Evolutionary conservation across 92 coral and sea anemone species (phyloP).

Genomic region (Epizoanthus stellaris): DNA sequence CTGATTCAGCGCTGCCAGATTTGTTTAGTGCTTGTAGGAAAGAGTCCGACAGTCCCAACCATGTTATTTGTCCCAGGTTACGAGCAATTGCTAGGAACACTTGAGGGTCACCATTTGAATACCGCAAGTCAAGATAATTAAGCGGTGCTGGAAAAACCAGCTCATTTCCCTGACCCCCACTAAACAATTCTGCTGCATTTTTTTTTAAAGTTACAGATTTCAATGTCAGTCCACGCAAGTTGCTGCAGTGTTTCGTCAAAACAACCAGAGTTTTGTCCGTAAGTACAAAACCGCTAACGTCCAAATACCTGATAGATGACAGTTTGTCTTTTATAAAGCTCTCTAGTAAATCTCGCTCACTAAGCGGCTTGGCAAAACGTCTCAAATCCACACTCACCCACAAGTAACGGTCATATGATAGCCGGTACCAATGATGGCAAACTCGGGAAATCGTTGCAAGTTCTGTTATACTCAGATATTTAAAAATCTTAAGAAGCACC

Average conservation of each 20-base stretch:
- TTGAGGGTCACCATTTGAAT: constrained; percentile 62
- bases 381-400: constrained; percentile 69
- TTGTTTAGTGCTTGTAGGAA: constrained; percentile 54
- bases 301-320: constrained; percentile 50
- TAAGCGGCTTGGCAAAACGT: constrained; percentile 54
- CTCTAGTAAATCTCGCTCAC: constrained; percentile 41
- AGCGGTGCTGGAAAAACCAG: constrained; percentile 58
- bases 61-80: constrained; percentile 53
- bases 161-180: neutral
- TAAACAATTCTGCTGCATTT: neutral
- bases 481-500: constrained; percentile 58
- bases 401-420: constrained; percentile 61
- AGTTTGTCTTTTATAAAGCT: constrained; percentile 35
- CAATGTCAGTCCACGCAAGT: constrained; percentile 61
- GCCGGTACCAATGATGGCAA: constrained; percentile 70
- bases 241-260: constrained; percentile 57
- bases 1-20: constrained; percentile 23
- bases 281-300: constrained; percentile 70
- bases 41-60: constrained; percentile 81
- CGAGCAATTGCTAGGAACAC: constrained; percentile 67
- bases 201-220: constrained; percentile 61
- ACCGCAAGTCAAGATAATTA: constrained; percentile 69
- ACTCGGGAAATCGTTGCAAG: constrained; percentile 62
- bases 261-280: constrained; percentile 53
- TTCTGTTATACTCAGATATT: constrained; percentile 59